These are phyloP conservation scores for Leuciscus idus DNA, from an alignment of 2,113 vertebrate species.

Conservation along the genomic window DNA sequence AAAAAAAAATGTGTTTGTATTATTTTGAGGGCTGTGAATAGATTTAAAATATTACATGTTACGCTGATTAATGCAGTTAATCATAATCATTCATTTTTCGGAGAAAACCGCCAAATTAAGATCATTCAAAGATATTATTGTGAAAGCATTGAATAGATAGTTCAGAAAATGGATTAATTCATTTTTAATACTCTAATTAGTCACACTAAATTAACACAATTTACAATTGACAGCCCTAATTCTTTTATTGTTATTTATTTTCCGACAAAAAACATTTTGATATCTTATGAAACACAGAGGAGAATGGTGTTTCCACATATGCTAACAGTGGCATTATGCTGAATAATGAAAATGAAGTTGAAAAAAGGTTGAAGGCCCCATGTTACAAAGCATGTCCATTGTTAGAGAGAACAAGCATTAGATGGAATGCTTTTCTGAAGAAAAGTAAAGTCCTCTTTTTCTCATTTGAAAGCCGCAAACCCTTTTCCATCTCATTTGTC, in stretches of 20 bases:
- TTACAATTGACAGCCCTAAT: neutral
- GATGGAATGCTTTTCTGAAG: constrained; percentile 33
- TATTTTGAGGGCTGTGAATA: neutral
- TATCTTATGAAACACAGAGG: constrained; percentile 31
- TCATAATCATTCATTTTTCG: too few relatives aligned
- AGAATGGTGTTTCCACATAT: constrained; percentile 10
- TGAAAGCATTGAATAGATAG: too few relatives aligned
- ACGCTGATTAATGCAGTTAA: neutral
- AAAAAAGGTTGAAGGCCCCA: constrained; percentile 37
- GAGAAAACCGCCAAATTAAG: too few relatives aligned
- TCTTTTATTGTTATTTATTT: neutral
- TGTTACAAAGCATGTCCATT: constrained; percentile 38
- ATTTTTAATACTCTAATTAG: neutral
- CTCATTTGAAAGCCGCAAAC: constrained; percentile 41
- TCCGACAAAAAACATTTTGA: neutral
- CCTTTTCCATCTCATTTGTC: constrained; percentile 46
- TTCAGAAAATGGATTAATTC: too few relatives aligned
- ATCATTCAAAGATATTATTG: too few relatives aligned
- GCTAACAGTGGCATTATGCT: constrained; percentile 19
- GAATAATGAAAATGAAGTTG: constrained; percentile 33
- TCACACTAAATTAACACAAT: neutral
- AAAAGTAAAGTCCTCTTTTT: constrained; percentile 38
- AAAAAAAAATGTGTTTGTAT: neutral
- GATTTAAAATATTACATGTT: neutral
- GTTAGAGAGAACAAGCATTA: constrained; percentile 15